A percentile compares a stretch with the other conserved stretches of the same genome.
Conservation (phyloP, 2,888 invertebrate species). For the Chymomyza amoena region DNA sequence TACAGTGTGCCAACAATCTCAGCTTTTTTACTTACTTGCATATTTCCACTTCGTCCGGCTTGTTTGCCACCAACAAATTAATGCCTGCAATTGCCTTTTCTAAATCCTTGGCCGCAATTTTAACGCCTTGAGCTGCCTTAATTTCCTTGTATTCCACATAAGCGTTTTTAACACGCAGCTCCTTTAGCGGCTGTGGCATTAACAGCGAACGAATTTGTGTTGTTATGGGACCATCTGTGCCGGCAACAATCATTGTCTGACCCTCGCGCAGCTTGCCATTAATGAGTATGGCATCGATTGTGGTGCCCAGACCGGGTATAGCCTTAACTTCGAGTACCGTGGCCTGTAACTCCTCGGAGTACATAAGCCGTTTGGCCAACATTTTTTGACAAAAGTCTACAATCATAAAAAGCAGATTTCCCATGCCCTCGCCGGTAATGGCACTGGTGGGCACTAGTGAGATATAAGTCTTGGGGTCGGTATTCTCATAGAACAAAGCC, state of each 20-base stretch:
- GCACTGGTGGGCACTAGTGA: conserved; percentile 99
- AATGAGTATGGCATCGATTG: conserved; percentile 98
- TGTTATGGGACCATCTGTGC: conserved; percentile 98
- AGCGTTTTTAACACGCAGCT: conserved; percentile 96
- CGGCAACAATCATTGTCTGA: conserved; percentile 96
- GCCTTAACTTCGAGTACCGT: conserved; percentile 95
- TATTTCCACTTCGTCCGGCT: conserved; percentile 95
- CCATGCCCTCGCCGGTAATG: conserved; percentile 98
- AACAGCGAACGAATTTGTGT: conserved; percentile 97
- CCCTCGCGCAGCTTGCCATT: conserved; percentile 97
- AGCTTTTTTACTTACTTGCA: conserved; percentile 80
- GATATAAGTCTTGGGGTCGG: conserved; percentile 94
- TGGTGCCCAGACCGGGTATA: conserved; percentile 97
- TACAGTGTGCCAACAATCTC: too few relatives aligned
- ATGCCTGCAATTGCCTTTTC: conserved; percentile 98
- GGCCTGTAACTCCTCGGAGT: conserved; percentile 94
- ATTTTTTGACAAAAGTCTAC: conserved; percentile 95
- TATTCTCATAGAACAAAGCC: conserved; percentile 96
- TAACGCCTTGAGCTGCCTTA: conserved; percentile 97
- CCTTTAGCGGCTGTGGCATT: conserved; percentile 99
- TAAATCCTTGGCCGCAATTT: conserved; percentile 98
- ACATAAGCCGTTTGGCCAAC: conserved; percentile 92
- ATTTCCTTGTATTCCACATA: conserved; percentile 97
- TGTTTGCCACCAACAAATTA: conserved; percentile 93
- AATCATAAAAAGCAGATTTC: conserved; percentile 95